phyloP scores from a whole-genome alignment of 2,113 vertebrate species.

The Ceratotherium simum region DNA sequence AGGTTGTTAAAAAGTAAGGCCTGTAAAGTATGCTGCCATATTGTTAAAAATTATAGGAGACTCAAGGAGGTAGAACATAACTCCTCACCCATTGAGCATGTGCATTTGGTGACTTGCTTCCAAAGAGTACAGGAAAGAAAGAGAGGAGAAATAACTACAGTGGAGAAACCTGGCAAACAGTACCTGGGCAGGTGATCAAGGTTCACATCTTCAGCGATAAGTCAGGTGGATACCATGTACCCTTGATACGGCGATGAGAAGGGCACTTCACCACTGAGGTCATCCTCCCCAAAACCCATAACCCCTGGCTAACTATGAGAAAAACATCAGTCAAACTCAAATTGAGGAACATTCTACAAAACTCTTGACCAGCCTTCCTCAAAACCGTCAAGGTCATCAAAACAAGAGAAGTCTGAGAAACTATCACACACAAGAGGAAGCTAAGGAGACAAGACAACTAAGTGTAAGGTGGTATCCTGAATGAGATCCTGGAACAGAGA shows the following conservation, averaged over 20 bases:
- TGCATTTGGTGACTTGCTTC: background rate
- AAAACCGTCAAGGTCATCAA: background rate
- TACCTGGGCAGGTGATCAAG: background rate
- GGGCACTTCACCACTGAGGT: background rate
- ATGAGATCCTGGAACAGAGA: background rate
- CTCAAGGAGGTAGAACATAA: background rate
- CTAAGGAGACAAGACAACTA: background rate
- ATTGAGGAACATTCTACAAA: background rate
- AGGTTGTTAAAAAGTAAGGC: background rate
- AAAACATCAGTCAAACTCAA: background rate
- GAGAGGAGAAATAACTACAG: background rate
- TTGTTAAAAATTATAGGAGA: background rate
- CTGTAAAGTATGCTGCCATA: background rate
- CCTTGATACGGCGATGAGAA: background rate
- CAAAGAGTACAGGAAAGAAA: background rate
- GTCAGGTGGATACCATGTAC: fast-evolving
- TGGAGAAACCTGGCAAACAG: background rate
- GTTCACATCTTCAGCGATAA: fast-evolving
- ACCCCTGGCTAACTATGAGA: no score
- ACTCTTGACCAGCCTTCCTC: background rate
- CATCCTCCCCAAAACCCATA: background rate
- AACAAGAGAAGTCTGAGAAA: background rate
- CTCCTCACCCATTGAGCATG: fast-evolving
- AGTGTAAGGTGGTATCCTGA: background rate
- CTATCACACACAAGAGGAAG: background rate